Base-by-base conservation (phyloP, 2,113 vertebrate species). In the Podiceps cristatus region DNA sequence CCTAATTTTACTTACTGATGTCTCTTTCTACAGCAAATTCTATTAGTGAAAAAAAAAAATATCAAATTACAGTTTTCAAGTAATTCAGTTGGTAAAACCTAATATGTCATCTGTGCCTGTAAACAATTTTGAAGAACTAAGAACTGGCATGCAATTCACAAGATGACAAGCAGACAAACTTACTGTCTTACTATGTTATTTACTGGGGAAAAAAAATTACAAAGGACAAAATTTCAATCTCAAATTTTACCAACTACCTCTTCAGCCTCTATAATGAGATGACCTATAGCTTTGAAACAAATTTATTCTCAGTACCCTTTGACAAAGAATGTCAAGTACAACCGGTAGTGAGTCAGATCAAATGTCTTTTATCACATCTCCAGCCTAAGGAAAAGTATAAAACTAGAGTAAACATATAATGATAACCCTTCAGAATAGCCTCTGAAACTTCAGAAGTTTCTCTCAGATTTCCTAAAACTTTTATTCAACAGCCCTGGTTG, bases 211-310 rank as follows among this genome's bases (percentile, higher is more conserved):
- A 59, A 44, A 60, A 58, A 83, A 53, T 33, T 11, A 52, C 6
- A 11, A 76, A 69, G 24, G 59, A 73, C 22, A 74, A 93, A 33
- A 91, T 86, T 83, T 77, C 45, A 27, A 5, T 83, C 86, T 94
- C 40, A 72, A 58, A 86, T 55, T 91, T 80, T 9, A 92, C 25
- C 59, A 86, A 42, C n/a, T 71, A 25, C 23, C 53, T 86, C 40
- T 53, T 92, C 86, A 95, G 86, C 33, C n/a, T 74, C 72, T 86
- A 28, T 33, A 96, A 80, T 79, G 44, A 90, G 40, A 75, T 80
- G 59, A 66, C n/a, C 58, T 69, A 22, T 4, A 73, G 59, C 59
- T 88, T 31, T 62, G 76, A 88, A 88, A 91, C 42, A 83, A 69
- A 86, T 62, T 40, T 69, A n/a, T 88, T 80, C 72, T 62, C 37